Percentiles rank a stretch among this genome's conserved stretches.
Evolutionary conservation across 2,888 invertebrate species (phyloP).

Genomic region (Nemotelus nigrinus): DNA sequence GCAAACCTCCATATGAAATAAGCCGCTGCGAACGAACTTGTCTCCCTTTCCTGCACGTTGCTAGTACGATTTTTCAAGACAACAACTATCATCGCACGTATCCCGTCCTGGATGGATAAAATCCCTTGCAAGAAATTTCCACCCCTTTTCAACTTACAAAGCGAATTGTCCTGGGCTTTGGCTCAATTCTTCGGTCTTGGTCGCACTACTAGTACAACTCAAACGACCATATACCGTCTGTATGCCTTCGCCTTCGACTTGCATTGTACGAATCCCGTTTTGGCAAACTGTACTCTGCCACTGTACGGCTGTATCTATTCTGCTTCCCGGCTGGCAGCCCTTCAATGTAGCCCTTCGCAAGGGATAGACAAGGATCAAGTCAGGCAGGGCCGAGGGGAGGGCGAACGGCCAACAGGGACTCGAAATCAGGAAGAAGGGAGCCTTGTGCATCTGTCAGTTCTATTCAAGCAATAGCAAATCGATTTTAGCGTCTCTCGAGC

Average conservation of each 20-base stretch:
- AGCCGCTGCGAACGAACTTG: background rate
- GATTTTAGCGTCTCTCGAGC: conserved; percentile 44
- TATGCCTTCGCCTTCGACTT: background rate
- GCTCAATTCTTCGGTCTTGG: conserved; percentile 7
- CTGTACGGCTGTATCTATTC: conserved; percentile 26
- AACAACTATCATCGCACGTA: conserved; percentile 30
- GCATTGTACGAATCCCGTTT: conserved; percentile 33
- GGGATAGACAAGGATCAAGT: conserved; percentile 41
- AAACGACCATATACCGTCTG: too few species aligned
- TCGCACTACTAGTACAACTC: background rate
- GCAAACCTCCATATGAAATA: conserved; percentile 4
- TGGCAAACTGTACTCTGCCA: conserved; percentile 28
- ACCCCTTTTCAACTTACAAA: conserved; percentile 36
- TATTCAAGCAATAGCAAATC: conserved; percentile 38
- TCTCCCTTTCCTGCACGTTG: background rate
- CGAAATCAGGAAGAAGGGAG: conserved; percentile 34
- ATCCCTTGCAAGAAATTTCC: conserved; percentile 41
- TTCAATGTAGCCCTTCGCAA: conserved; percentile 39
- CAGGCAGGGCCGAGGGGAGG: conserved; percentile 18
- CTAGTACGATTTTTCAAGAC: background rate
- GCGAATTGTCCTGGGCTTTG: conserved; percentile 35
- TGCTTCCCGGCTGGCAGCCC: conserved; percentile 42
- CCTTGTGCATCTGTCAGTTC: conserved; percentile 42
- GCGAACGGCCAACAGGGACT: background rate
- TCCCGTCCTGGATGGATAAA: conserved; percentile 33